Base-by-base conservation (phyloP, 2,797 vertebrate genomes). In the Rhynchotus rufescens region DNA sequence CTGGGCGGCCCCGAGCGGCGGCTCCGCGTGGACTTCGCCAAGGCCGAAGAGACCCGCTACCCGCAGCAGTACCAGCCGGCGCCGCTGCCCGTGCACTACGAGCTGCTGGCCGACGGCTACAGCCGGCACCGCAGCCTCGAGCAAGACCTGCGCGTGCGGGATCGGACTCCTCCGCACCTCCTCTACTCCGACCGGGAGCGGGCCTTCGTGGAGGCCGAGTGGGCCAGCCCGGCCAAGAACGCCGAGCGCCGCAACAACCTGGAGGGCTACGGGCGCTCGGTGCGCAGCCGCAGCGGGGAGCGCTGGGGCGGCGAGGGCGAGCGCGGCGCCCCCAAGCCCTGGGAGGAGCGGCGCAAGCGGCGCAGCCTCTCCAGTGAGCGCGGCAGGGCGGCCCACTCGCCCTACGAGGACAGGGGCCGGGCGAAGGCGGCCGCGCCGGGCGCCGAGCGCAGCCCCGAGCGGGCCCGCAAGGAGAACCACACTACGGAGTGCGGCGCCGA, bases 21-120 rank as follows among this genome's bases (percentile, higher is more conserved):
- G 8, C 98, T 99, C 21, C 97, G 99, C 5, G 99, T 99, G 76
- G 99, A 99, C 97, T 99, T 99, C 80, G 99, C 99, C 73, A 99
- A 99, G 92, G 98, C 98, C 0, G 99, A 99, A 97, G 99, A 99
- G 91, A 98, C 98, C 1, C 98, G 99, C 9, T 99, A 99, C 67
- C 99, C 99, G 0, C 98, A 98, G 19, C 99, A 98, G 59, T 99
- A 99, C 97, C 98, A 98, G 92, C 98, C 98, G 0, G 96, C 97
- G 0, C 97, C 98, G 0, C 98, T 98, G 9, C 98, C 98, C 3
- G 87, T 98, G 59, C 98, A 98, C 94, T 99, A 98, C 0, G 99
- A 99, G 22, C 95, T 99, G 26, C 97, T 99, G 0, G 96, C 98
- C 1, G 99, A 99, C 2, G 97, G 98, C 2, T 99, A 98, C 40